Percentiles rank a stretch among this genome's conserved stretches.
phyloP scores from a whole-genome alignment of 2,113 vertebrate species.

The Eudyptes chrysolophus region DNA sequence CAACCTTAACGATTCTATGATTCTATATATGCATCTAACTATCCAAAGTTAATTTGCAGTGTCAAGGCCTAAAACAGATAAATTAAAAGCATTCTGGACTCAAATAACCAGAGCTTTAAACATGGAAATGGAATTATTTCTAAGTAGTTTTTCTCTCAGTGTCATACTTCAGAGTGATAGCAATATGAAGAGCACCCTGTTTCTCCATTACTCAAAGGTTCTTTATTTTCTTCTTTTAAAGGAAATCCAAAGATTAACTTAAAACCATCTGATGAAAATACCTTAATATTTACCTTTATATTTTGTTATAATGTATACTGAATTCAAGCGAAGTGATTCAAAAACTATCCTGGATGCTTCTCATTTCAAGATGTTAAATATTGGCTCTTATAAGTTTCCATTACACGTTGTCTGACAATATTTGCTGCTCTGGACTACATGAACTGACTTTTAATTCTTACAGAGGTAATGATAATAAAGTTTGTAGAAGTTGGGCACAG shows the following conservation, averaged over 20 bases:
- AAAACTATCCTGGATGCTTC: slow-evolving; percentile 14
- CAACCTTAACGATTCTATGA: too few relatives aligned
- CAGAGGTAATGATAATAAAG: not conserved
- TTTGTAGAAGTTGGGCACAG: not conserved
- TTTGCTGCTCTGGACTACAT: not conserved
- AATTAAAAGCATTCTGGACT: not conserved
- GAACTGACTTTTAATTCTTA: not conserved
- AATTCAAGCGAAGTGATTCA: not conserved
- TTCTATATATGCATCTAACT: not conserved
- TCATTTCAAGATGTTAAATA: slow-evolving; percentile 29
- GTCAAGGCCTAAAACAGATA: not conserved
- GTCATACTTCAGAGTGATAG: not conserved
- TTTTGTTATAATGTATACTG: not conserved
- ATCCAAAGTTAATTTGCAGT: not conserved
- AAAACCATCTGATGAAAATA: slow-evolving; percentile 11
- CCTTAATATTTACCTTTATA: not conserved
- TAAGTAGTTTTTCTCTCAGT: not conserved
- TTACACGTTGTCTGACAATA: not conserved
- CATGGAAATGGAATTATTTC: not conserved
- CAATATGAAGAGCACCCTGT: not conserved
- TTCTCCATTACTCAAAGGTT: not conserved
- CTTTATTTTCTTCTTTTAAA: not conserved
- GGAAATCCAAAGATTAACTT: slow-evolving; percentile 5
- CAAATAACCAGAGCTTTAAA: not conserved
- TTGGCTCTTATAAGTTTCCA: not conserved